Evolutionary conservation across 2,113 vertebrate species (phyloP), one percentile per base, ranked within the genome.

Genomic region (Sebastes schlegelii): DNA sequence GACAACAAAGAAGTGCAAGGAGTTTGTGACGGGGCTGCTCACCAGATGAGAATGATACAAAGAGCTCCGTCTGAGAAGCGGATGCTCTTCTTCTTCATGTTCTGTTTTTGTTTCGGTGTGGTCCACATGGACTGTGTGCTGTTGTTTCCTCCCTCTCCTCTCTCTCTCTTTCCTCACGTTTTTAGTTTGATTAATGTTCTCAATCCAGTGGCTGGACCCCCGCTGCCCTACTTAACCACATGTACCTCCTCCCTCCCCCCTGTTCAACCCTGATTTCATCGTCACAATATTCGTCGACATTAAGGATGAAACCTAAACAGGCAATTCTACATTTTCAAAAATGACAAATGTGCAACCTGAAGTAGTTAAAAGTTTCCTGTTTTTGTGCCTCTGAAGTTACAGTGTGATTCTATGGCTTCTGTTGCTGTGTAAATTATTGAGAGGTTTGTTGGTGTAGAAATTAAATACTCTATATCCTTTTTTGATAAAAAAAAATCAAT

Each of bases 401-500:
- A 91, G 91, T 95, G 94, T 95, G 95, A 95, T 80, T 96, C 94
- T 96, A 95, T 95, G 96, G 96, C 96, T 96, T 97, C 93, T 96
- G 97, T 96, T 96, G 94, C 95, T 97, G 96, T 98, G 96, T 97
- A 96, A 96, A 96, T 97, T 95, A 96, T 97, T 95, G 96, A 97
- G 95, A 97, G 95, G 95, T 98, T 95, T 96, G 96, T 97, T 97
- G 96, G 96, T 97, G 96, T 96, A 95, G 95, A 98, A 96, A 96
- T 97, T 96, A 97, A 99, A 98, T 96, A 96, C 95, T 97, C 96
- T 92, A 93, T 94, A 97, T 97, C 96, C 95, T 95, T 97, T 98
- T 98, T 92, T 93, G 74, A 91, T 89, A 63, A 81, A 75, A 77
- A 72, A 78, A 84, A 88, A 71, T 14, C 13, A 54, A 82, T 83